Conservation (phyloP, 2,888 invertebrate species). For the Drosophila vallismaia region DNA sequence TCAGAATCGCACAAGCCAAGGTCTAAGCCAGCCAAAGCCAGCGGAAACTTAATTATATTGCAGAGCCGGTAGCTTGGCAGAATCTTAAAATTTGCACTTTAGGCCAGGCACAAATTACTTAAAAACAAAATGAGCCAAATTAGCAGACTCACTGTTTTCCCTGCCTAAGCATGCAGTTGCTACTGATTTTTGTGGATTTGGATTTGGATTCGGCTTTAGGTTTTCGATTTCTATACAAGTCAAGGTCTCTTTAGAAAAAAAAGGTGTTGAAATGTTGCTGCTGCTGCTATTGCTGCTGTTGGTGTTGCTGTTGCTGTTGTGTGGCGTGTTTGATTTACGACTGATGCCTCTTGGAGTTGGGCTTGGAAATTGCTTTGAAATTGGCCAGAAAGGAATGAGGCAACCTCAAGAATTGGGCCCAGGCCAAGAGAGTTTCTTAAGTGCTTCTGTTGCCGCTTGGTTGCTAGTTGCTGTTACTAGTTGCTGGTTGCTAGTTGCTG, state of each 20-base stretch:
- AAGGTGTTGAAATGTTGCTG: constrained; percentile 75
- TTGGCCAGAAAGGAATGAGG: constrained; percentile 71
- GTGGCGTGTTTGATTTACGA: constrained; percentile 72
- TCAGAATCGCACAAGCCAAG: constrained; percentile 76
- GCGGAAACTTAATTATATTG: constrained; percentile 76
- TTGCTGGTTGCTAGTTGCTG: constrained; percentile 13
- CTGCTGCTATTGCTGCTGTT: constrained; percentile 38
- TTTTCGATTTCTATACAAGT: constrained; percentile 71
- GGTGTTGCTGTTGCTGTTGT: constrained; percentile 21
- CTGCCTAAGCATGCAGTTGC: constrained; percentile 39
- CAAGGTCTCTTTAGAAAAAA: constrained; percentile 65
- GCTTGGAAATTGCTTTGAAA: constrained; percentile 72
- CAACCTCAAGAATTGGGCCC: constrained; percentile 68
- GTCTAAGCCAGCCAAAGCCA: constrained; percentile 62
- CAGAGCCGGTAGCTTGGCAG: constrained; percentile 69
- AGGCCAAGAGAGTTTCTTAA: constrained; percentile 45
- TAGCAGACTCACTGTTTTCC: constrained; percentile 71
- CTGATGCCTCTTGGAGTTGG: constrained; percentile 60
- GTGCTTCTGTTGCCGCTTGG: constrained; percentile 28
- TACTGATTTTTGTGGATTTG: constrained; percentile 66
- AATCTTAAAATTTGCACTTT: constrained; percentile 74
- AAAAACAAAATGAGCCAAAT: constrained; percentile 77
- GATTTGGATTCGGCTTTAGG: constrained; percentile 49
- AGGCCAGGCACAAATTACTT: constrained; percentile 75
- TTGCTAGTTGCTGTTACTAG: constrained; percentile 38